phyloP scores from a whole-genome alignment of 2,888 invertebrate species.

The Pachycephus smyrnensis region DNA sequence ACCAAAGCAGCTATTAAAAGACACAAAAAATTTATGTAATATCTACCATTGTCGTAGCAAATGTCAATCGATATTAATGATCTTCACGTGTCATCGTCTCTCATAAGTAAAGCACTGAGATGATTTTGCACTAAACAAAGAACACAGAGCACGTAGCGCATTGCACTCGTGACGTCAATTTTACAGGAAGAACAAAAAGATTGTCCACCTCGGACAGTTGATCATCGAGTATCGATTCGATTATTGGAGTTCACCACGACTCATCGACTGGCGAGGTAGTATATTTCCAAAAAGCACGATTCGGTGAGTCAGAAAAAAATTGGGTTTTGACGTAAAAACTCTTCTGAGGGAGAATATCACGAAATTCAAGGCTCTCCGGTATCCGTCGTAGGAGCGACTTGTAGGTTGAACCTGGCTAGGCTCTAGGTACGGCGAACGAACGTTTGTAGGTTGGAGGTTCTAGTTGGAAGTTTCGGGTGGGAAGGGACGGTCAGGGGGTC shows the following conservation, averaged over 20 bases:
- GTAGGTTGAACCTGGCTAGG: conserved; percentile 1
- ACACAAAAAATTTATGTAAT: not conserved
- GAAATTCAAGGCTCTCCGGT: not conserved
- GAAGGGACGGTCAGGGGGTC: conserved; percentile 30
- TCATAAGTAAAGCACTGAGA: not conserved
- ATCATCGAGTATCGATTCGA: conserved; percentile 27
- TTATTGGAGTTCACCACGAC: conserved; percentile 7
- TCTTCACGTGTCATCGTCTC: not conserved
- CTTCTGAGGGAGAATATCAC: not conserved
- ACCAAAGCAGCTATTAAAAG: not conserved
- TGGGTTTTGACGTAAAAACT: not conserved
- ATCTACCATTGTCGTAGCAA: not conserved
- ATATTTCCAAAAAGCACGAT: not conserved
- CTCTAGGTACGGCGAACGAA: not conserved
- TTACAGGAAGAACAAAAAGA: not conserved
- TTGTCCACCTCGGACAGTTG: conserved; percentile 21
- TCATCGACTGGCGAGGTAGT: conserved; percentile 2
- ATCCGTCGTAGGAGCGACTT: not conserved
- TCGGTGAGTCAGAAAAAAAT: not conserved
- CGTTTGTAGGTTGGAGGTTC: conserved; percentile 12
- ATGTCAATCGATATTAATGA: not conserved
- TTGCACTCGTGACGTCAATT: not conserved
- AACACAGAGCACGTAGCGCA: not conserved
- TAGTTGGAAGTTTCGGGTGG: conserved; percentile 17
- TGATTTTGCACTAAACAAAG: not conserved